Percentiles rank a stretch among this genome's conserved stretches.
Evolutionary conservation across 2,113 vertebrate genomes (phyloP).

Genomic region (Clupea harengus): DNA sequence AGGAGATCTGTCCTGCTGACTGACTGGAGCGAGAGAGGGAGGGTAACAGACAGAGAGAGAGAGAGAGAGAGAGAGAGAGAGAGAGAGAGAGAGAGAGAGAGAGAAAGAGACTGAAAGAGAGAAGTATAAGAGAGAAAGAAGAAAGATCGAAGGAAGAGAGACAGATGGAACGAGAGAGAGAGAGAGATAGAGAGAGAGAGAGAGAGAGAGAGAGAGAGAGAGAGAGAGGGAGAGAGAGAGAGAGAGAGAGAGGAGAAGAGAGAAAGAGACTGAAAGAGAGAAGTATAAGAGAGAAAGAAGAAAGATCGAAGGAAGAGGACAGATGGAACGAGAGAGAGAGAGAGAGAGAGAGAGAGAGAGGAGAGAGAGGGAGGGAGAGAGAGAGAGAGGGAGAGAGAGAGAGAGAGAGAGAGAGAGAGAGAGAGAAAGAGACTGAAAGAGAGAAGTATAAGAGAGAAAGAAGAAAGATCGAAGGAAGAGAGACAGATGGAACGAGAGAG

Average conservation of each 20-base stretch:
- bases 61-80: conserved; percentile 30
- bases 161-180: too few species aligned
- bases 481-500: background rate
- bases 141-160: background rate
- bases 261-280: too few species aligned
- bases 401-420: background rate
- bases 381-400: background rate
- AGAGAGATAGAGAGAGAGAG: too few species aligned
- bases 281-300: too few species aligned
- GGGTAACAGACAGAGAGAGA: background rate
- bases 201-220: too few species aligned
- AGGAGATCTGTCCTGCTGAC: background rate
- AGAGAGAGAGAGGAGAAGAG: background rate
- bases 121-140: background rate
- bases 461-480: too few species aligned
- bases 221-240: background rate
- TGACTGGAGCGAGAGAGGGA: background rate
- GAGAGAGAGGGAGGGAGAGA: background rate
- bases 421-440: too few species aligned
- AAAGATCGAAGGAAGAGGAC: too few species aligned
- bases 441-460: too few species aligned
- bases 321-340: background rate
- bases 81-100: background rate
- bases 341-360: conserved; percentile 31
- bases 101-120: background rate